Evolutionary conservation across 2,113 vertebrate species (phyloP).

Genomic region (Butorides virescens): DNA sequence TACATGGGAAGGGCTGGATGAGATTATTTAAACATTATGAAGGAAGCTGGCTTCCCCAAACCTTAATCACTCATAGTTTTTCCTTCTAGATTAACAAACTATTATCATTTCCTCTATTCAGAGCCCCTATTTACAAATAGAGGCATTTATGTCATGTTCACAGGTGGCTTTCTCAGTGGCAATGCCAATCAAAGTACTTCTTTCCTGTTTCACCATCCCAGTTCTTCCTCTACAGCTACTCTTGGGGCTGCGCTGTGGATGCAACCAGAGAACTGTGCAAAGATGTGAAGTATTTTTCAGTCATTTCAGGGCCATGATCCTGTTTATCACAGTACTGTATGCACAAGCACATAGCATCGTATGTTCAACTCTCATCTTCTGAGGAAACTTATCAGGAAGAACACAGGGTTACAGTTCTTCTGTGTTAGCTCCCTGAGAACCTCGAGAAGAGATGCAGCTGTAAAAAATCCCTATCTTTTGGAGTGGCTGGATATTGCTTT

Average conservation of each 20-base stretch:
- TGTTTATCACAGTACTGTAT: background rate
- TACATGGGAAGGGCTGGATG: background rate
- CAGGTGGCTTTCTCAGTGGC: background rate
- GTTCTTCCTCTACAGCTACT: background rate
- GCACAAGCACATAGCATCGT: rapidly evolving
- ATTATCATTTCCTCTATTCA: background rate
- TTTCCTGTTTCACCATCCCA: background rate
- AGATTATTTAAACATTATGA: background rate
- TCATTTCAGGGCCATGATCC: background rate
- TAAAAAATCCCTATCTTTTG: background rate
- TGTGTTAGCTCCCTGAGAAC: background rate
- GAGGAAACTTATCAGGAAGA: background rate
- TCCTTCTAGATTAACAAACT: background rate
- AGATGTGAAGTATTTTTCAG: background rate
- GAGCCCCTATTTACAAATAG: background rate
- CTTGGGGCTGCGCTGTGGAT: background rate
- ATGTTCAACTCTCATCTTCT: background rate
- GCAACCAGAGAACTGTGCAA: background rate
- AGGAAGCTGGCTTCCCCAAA: background rate
- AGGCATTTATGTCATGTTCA: background rate
- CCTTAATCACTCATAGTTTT: background rate
- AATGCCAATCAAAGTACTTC: background rate
- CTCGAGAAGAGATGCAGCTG: background rate
- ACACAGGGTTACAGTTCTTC: background rate
- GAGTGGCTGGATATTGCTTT: background rate